Conservation (phyloP, 2,888 invertebrate genomes). For the Noctua comes region DNA sequence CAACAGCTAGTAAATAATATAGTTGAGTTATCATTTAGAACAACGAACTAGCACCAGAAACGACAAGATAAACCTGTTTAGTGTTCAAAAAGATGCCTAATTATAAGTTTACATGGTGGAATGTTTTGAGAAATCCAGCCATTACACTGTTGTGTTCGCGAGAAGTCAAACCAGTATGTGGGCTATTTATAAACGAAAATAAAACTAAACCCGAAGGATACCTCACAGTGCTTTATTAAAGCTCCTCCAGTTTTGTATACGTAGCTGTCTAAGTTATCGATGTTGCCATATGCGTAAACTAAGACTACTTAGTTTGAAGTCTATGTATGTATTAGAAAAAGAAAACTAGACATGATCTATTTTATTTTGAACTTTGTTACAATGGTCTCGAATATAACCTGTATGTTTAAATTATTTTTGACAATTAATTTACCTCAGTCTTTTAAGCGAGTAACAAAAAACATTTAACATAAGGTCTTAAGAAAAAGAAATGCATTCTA, state of each 20-base stretch:
- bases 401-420: neutral
- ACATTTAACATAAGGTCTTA: neutral
- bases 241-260: slow-evolving; percentile 62
- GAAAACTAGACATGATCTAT: neutral
- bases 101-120: slow-evolving; percentile 62
- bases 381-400: neutral
- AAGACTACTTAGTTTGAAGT: neutral
- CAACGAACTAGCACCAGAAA: slow-evolving; percentile 50
- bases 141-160: slow-evolving; percentile 58
- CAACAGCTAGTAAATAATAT: neutral
- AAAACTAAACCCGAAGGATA: slow-evolving; percentile 67
- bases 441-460: neutral
- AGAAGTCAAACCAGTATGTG: slow-evolving; percentile 66
- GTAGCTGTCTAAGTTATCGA: slow-evolving; percentile 53
- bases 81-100: slow-evolving; percentile 67
- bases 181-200: slow-evolving; percentile 78
- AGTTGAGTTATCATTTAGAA: slow-evolving; percentile 47
- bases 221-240: slow-evolving; percentile 64
- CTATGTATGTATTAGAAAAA: neutral
- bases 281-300: slow-evolving; percentile 49
- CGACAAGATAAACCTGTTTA: slow-evolving; percentile 73
- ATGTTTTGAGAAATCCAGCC: slow-evolving; percentile 64
- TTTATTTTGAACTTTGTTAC: neutral
- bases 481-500: neutral
- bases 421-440: neutral